Evolutionary conservation across 2,113 vertebrate genomes (phyloP), one percentile per base, ranked within the genome.

Genomic region (Callorhinus ursinus): DNA sequence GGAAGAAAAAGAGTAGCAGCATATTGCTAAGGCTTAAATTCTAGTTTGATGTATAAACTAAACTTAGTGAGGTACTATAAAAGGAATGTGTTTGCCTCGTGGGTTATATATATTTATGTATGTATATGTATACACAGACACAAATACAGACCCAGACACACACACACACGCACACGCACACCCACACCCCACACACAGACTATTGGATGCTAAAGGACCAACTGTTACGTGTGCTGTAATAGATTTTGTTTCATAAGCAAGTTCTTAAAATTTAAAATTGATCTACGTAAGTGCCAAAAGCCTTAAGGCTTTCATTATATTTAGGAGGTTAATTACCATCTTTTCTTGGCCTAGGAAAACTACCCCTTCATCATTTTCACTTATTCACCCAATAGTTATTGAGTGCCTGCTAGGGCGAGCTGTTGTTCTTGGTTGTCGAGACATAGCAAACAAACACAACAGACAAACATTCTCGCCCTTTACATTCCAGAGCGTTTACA

Each of bases 261-360:
- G 94, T 18, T 61, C 86, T 92, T 77, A 36, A 87, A 96, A 36
- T 96, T 96, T 96, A 55, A 83, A 91, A 86, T 61, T 2, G 3
- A 5, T 86, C 55, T 93, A 46, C 79, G 49, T 81, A 92, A 93
- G 51, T 96, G 49, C 33, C 31, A 96, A 88, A 83, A 46, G 13
- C 36, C 95, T 97, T 96, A 79, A 22, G 67, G 94, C 28, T 95
- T 98, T 81, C n/a, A 24, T 86, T 94, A 46, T 53, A 42, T 94
- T 97, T 93, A 63, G 10, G 1, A 80, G 53, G 4, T 89, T 97
- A 49, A 90, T 98, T 88, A 72, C 65, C 19, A 90, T 90, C 77
- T 84, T 84, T 7, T 74, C 28, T 95, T 28, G 74, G 74, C 36
- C 4, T 65, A 63, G 21, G 39, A 55, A 97, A 87, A 57, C 57